Conservation (phyloP, 92 coral and sea anemone species). For the Ricordea florida region DNA sequence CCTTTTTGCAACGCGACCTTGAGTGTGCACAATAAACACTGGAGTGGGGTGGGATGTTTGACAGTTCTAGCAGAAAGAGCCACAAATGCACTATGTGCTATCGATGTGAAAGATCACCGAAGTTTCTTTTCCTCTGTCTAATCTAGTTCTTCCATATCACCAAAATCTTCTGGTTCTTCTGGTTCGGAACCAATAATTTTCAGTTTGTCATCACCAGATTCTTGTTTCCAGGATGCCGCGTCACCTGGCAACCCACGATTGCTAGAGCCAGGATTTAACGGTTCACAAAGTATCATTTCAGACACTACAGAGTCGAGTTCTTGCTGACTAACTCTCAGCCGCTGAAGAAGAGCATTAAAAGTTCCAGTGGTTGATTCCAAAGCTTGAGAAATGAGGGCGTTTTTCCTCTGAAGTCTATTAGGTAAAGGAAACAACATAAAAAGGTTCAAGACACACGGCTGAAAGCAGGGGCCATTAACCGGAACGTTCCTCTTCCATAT, state of each 20-base stretch:
- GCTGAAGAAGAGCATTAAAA: conserved; percentile 3
- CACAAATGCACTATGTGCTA: too few relatives aligned
- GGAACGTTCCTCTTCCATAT: neutral
- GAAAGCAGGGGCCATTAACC: neutral
- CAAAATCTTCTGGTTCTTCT: conserved; percentile 1
- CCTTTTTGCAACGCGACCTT: too few relatives aligned
- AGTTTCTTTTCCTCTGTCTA: neutral
- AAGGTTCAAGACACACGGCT: neutral
- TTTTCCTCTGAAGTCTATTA: conserved; percentile 8
- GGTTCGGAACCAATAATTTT: neutral
- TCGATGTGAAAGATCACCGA: too few relatives aligned
- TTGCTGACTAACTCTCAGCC: neutral
- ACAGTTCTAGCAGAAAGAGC: too few relatives aligned
- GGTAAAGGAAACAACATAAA: neutral
- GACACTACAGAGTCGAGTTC: conserved; percentile 2
- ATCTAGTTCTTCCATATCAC: conserved; percentile 65
- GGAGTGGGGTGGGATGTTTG: too few relatives aligned
- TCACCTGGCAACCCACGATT: neutral
- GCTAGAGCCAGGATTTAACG: neutral
- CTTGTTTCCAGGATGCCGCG: neutral
- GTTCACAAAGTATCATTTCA: neutral
- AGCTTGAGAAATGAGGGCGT: conserved; percentile 2
- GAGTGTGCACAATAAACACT: too few relatives aligned
- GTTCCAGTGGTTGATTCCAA: neutral
- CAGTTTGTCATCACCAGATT: neutral